Base-by-base conservation (phyloP, 2,888 invertebrate genomes). In the Synergus japonicus region DNA sequence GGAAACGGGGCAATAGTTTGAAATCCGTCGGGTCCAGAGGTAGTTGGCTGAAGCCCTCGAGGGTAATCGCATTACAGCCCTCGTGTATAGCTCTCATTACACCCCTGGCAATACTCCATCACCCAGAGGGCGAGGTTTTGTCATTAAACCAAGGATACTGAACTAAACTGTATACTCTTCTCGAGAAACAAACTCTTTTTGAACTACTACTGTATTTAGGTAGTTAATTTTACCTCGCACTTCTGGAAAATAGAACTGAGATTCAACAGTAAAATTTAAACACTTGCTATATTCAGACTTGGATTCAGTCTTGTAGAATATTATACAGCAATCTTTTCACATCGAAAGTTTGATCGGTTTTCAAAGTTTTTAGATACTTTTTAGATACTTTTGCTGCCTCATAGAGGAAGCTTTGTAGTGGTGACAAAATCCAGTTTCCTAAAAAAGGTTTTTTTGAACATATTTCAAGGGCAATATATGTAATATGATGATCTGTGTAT, bases 1-100 rank as follows among this genome's bases (percentile, higher is more conserved):
- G 85, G 85, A 84, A 88, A 82, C 83, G 84, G 85, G 86, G 87
- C 87, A 86, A 88, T 88, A 88, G 88, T 79, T 86, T 82, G 87
- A 86, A 87, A 89, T 90, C 88, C 87, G 82, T 82, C 86, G 87
- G 89, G 89, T 91, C 91, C 90, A 90, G 88, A 88, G 89, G 88
- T 90, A 88, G 89, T 88, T 89, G 88, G 88, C 88, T 88, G 91
- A 92, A 91, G 91, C 91, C 91, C 89, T 88, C 86, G 87, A 88
- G 89, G 88, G 87, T 91, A 92, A 92, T 92, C 91, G 91, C 89
- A 91, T 92, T 92, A 92, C 85, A 85, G 85, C 87, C 89, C 88
- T 88, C 86, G 85, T 85, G 87, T 86, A 88, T 85, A 86, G 88
- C 86, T 88, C 88, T 86, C 86, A 89, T 90, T 87, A 89, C 88